Percentiles rank a stretch among this genome's conserved stretches.
Conservation (phyloP, 2,797 vertebrate genomes). For the Chromobotia macracanthus region DNA sequence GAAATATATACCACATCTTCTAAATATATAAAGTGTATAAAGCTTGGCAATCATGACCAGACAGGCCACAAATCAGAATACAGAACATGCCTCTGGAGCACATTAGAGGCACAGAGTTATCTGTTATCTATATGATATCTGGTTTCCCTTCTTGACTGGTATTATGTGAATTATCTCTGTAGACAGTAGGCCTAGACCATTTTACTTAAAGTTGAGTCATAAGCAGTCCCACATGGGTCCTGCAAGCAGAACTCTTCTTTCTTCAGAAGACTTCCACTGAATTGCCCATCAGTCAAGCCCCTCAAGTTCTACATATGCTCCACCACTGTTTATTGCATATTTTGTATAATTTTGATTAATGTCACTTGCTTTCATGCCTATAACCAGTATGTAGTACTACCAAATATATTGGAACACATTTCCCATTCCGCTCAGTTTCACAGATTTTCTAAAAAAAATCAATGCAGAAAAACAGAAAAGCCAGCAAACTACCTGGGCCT, state of each 20-base stretch:
- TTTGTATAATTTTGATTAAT: too few species aligned
- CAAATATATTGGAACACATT: too few species aligned
- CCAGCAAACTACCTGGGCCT: too few species aligned
- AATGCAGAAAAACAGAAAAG: too few species aligned
- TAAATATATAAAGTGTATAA: neutral
- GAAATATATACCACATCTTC: neutral
- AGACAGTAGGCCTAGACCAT: constrained; percentile 2
- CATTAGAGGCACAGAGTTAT: neutral
- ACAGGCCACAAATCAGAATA: neutral
- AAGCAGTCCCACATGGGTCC: constrained; percentile 18
- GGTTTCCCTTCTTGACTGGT: constrained; percentile 29
- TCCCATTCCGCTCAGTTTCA: too few species aligned
- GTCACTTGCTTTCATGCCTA: too few species aligned
- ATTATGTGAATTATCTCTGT: constrained; percentile 10
- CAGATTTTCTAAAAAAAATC: too few species aligned
- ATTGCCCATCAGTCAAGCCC: too few species aligned
- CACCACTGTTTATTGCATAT: too few species aligned
- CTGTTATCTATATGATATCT: constrained; percentile 43
- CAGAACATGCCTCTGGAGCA: neutral
- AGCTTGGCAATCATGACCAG: neutral
- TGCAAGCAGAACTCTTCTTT: neutral
- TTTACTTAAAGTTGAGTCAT: constrained; percentile 15
- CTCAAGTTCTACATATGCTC: too few species aligned
- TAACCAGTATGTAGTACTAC: too few species aligned
- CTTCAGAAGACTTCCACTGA: too few species aligned